These are phyloP conservation scores for Trematocara unimaculatum DNA, from an alignment of 2,113 vertebrate species.

Conservation along the genomic window DNA sequence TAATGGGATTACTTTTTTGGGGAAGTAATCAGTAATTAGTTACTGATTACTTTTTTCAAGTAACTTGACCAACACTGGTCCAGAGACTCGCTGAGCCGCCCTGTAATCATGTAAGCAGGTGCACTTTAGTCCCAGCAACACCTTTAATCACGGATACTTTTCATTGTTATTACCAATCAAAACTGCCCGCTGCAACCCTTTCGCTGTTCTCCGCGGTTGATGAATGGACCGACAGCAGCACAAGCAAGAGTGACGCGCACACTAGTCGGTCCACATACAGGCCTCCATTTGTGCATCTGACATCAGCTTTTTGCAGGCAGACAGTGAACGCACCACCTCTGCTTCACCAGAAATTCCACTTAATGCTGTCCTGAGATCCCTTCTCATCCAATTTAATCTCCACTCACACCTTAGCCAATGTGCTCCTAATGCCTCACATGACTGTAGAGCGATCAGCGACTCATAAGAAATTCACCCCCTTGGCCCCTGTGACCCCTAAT, in stretches of 20 bases:
- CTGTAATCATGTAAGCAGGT: background rate
- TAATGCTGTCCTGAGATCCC: background rate
- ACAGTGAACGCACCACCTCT: rapidly evolving
- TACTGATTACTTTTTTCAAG: too few relatives aligned
- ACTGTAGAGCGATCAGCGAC: rapidly evolving
- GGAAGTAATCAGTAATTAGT: too few relatives aligned
- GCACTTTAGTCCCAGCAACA: background rate
- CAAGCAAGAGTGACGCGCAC: background rate
- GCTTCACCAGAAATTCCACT: background rate
- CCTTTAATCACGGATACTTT: background rate
- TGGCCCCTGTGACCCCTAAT: rapidly evolving
- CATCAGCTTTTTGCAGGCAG: background rate
- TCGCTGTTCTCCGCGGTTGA: background rate
- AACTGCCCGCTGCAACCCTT: background rate
- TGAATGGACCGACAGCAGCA: background rate
- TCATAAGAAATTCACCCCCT: background rate
- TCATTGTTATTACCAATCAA: background rate
- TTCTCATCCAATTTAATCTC: background rate
- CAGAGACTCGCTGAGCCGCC: rapidly evolving
- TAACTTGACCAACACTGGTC: too few relatives aligned
- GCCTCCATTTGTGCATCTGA: background rate
- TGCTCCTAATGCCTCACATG: background rate
- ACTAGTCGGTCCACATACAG: background rate
- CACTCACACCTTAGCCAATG: background rate
- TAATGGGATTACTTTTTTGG: too few relatives aligned